Base-by-base conservation (phyloP, 2,797 vertebrate genomes). In the Trachurus trachurus region DNA sequence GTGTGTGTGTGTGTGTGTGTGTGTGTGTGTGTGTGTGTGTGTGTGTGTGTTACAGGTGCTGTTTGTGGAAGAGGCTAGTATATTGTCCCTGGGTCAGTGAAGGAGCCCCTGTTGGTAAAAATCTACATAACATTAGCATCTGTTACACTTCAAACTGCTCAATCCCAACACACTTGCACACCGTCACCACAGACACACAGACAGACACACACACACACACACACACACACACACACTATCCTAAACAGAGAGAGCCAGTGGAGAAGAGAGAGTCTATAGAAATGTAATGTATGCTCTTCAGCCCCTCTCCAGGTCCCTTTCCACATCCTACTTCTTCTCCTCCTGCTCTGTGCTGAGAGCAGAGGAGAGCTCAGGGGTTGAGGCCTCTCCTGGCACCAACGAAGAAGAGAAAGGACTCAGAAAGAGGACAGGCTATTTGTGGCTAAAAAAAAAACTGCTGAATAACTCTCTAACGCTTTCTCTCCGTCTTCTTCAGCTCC, bases 81-180 rank as follows among this genome's bases (percentile, higher is more conserved):
- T 82, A 79, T 91, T 89, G 86, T 90, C 61, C 47, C 64, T 64
- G 90, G 86, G 86, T 90, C 89, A 87, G 67, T 65, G 71, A 82
- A 84, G 84, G 85, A 90, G 75, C 67, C 77, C 72, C 29, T 80
- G 87, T 78, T 89, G 86, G 88, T 93, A 80, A 87, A 93, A 87
- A 93, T 92, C 83, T 86, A 87, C 87, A 89, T 88, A 89, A 83
- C 85, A 94, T 94, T 92, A 90, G 82, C 92, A 92, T 94, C 86
- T 92, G 91, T 92, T 92, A 91, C 93, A 94, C 87, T 90, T 94
- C 90, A 92, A 93, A 90, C 86, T 76, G 60, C 86, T 89, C 77
- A 62, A 52, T 72, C 63, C 66, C 50, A 71, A 69, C 40, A 76
- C 34, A 56, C 13, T 26, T 26, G 26, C 26, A 26, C 26, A 26